Conservation (phyloP, 2,888 invertebrate species). For the Tiliacea aurago region DNA sequence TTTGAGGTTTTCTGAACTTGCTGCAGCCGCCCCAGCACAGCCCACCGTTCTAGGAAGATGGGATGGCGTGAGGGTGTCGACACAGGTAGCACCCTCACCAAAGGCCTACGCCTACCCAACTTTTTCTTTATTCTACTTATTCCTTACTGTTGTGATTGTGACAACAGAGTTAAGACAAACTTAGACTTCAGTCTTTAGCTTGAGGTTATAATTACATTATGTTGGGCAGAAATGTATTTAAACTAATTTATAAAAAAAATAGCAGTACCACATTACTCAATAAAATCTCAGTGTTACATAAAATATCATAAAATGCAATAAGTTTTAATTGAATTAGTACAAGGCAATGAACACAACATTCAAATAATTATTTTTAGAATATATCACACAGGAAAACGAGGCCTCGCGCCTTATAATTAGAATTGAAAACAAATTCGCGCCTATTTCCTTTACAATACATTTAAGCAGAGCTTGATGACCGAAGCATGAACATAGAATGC, state of each 20-base stretch:
- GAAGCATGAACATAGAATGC: neutral
- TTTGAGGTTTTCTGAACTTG: too few species aligned
- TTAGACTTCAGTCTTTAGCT: neutral
- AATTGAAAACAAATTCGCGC: constrained; percentile 24
- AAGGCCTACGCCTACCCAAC: neutral
- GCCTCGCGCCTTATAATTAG: neutral
- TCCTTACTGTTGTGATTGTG: too few species aligned
- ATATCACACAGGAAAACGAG: constrained; percentile 49
- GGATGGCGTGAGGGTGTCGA: neutral
- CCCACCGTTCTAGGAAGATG: too few species aligned
- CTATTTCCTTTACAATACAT: constrained; percentile 27
- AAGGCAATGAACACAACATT: constrained; percentile 33
- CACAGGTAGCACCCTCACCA: neutral
- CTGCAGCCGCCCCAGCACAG: too few species aligned
- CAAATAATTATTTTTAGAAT: constrained; percentile 40
- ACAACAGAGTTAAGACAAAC: neutral
- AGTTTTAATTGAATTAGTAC: constrained; percentile 21
- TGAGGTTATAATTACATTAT: neutral
- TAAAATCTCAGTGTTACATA: neutral
- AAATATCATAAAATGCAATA: constrained; percentile 1
- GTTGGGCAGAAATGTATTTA: neutral
- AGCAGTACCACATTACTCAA: neutral
- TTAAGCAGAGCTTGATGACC: neutral
- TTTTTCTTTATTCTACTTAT: neutral
- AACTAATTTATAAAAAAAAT: neutral